A percentile compares a stretch with the other conserved stretches of the same genome.
These are phyloP conservation scores for Drosophila kepulauana DNA, from an alignment of 1,140 invertebrate genomes.

Conservation along the genomic window DNA sequence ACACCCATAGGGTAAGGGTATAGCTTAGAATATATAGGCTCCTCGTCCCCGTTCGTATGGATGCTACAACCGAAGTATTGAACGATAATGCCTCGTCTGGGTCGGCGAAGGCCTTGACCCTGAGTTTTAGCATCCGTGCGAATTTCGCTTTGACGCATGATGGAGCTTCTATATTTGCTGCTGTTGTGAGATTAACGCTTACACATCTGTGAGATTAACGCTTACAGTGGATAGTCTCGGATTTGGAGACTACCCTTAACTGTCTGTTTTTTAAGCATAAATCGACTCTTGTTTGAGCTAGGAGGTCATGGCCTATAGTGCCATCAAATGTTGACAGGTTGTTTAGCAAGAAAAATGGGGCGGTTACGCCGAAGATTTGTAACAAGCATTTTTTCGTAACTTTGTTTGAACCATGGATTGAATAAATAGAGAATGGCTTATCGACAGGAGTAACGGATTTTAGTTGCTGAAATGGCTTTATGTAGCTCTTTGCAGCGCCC, in stretches of 20 bases:
- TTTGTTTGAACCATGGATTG: background rate
- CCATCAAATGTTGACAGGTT: background rate
- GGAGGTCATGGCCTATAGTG: background rate
- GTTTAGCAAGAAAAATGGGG: background rate
- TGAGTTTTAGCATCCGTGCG: background rate
- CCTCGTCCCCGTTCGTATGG: background rate
- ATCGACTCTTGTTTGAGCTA: too few species aligned
- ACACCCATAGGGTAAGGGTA: constrained; percentile 2
- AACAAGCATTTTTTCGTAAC: background rate
- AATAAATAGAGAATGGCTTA: constrained; percentile 1
- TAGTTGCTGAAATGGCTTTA: background rate
- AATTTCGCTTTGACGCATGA: too few species aligned
- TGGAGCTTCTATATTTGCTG: too few species aligned
- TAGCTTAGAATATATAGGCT: background rate
- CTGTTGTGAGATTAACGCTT: too few species aligned
- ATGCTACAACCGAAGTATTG: background rate
- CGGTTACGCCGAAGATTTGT: constrained; percentile 1
- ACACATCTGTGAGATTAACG: too few species aligned
- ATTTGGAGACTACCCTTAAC: background rate
- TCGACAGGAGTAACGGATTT: background rate
- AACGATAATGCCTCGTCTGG: background rate
- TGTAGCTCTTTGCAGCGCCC: background rate
- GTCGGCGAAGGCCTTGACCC: background rate
- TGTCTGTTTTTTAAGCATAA: background rate
- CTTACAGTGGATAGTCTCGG: background rate